Base-by-base conservation (phyloP, 2,888 invertebrate species). In the Pocota personata region DNA sequence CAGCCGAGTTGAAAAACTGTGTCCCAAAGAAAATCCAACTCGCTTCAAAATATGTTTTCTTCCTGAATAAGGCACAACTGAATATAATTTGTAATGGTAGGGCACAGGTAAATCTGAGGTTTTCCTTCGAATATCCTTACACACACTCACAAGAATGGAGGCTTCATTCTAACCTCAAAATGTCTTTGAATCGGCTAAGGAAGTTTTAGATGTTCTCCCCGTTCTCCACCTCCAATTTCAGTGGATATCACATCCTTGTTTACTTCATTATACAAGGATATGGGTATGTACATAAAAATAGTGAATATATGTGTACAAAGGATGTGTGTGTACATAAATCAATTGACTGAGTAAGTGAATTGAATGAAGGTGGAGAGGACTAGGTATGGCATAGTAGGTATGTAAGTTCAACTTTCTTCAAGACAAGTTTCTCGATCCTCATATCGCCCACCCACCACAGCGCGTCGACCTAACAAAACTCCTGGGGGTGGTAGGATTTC, bases 61-160 rank as follows among this genome's bases (percentile, higher is more conserved):
- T 12, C 8, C 60, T 52, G 27, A 24, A 30, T 30, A n/a, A n/a
- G 16, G 24, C 10, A 35, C 30, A 62, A 5, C 21, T n/a, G 2
- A 16, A 30, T 21, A 19, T 5, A n/a, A n/a, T n/a, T n/a, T 12
- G n/a, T 16, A 35, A 10, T 24, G 75, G 46, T 72, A 57, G 48
- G 50, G 58, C 87, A 88, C 88, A 91, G 91, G 91, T 90, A 89
- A 89, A 88, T 89, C 67, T 79, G 48, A 69, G 69, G 69, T 84
- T 84, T 73, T 21, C 37, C 40, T 37, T 69, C 46, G 35, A 76
- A 64, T 52, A n/a, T 60, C 55, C 60, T 12, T 19, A 57, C 48
- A 66, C 37, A 48, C 30, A 27, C 8, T 27, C 10, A 57, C 66
- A 21, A 62, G 55, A 66, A 58, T 58, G 43, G 79, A 79, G 58